These are phyloP conservation scores for Lacerta viridis DNA, from an alignment of 2,797 vertebrate genomes.

Conservation along the genomic window DNA sequence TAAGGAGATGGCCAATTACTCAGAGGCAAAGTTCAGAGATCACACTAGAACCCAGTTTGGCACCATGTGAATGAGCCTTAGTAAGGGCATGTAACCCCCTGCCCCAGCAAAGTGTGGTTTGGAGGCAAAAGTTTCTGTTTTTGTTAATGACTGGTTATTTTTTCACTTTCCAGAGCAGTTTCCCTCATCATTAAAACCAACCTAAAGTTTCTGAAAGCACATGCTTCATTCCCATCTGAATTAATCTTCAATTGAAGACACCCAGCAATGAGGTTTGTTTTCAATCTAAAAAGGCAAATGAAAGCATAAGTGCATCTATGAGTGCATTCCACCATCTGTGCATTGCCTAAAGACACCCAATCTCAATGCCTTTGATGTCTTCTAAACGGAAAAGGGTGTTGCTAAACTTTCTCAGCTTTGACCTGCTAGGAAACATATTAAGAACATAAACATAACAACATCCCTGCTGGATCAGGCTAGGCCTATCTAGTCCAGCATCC, in stretches of 20 bases:
- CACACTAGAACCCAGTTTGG: too few relatives aligned
- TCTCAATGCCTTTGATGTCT: not conserved
- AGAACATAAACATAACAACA: too few relatives aligned
- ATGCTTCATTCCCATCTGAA: not conserved
- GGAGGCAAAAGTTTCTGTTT: too few relatives aligned
- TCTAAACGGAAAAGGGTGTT: not conserved
- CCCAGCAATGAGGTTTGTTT: not conserved
- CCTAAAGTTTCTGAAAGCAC: not conserved
- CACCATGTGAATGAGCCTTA: too few relatives aligned
- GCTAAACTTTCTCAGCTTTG: not conserved
- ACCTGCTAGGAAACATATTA: not conserved
- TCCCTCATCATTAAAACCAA: not conserved
- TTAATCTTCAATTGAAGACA: not conserved
- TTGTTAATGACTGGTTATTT: too few relatives aligned
- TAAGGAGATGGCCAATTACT: too few relatives aligned
- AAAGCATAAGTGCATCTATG: not conserved
- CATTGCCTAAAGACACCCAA: not conserved
- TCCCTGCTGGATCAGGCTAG: too few relatives aligned
- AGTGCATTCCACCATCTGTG: constrained; percentile 1
- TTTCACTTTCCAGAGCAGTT: not conserved
- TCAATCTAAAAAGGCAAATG: constrained; percentile 1
- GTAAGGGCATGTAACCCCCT: too few relatives aligned
- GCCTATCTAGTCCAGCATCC: too few relatives aligned
- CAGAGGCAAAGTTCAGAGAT: too few relatives aligned
- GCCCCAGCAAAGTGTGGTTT: too few relatives aligned